phyloP scores from a whole-genome alignment of 2,888 invertebrate species.

The Pristionchus japonicus region DNA sequence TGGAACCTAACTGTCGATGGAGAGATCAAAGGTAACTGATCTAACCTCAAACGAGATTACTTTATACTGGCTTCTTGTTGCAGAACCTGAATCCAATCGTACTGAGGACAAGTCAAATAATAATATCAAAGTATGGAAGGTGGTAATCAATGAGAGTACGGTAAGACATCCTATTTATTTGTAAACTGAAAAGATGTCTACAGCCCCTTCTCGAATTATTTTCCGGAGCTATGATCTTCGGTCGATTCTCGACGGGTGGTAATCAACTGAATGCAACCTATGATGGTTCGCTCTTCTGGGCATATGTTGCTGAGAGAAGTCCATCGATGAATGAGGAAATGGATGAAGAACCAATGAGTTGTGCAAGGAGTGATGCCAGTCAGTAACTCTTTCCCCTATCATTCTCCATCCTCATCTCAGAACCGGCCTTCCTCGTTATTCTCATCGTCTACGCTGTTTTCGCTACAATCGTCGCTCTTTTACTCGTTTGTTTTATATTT shows the following conservation, averaged over 20 bases:
- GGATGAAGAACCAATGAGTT: background rate
- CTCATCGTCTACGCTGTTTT: constrained; percentile 15
- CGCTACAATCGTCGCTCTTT: background rate
- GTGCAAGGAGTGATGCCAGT: background rate
- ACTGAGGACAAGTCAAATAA: no score
- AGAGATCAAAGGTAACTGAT: background rate
- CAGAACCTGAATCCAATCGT: no score
- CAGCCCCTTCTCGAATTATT: background rate
- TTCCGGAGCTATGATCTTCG: no score
- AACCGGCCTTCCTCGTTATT: constrained; percentile 12
- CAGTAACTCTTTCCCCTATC: background rate
- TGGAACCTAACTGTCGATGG: background rate
- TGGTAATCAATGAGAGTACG: background rate
- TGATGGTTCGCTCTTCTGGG: background rate
- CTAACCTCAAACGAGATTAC: no score
- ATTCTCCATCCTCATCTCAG: background rate
- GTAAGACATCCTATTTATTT: no score
- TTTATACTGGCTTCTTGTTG: background rate
- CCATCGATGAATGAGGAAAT: background rate
- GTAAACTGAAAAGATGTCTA: background rate
- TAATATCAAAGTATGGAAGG: background rate
- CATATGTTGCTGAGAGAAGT: background rate
- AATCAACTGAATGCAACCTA: background rate
- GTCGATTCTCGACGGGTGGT: background rate
- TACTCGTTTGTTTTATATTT: background rate